Evolutionary conservation across 2,797 vertebrate species (phyloP).

Genomic region (Vultur gryphus): DNA sequence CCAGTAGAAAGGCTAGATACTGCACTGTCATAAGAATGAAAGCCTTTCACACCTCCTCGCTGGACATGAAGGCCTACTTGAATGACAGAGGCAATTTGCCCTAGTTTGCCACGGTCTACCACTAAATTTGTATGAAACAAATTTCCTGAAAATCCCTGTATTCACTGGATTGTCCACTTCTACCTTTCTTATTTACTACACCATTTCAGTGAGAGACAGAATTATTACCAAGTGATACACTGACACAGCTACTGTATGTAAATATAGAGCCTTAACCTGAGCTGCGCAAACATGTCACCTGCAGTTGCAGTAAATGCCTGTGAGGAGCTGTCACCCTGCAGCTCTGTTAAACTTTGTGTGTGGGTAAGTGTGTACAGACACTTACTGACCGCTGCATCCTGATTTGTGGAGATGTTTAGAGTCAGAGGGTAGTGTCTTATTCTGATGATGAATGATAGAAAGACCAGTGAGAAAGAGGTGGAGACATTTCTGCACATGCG

Average conservation of each 20-base stretch:
- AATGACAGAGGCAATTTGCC: not conserved
- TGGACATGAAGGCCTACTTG: not conserved
- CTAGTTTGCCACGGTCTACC: not conserved
- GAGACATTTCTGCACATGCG: not conserved
- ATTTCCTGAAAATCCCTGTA: not conserved
- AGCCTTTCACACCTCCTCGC: not conserved
- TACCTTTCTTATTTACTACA: not conserved
- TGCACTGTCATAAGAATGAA: not conserved
- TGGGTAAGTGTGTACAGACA: not conserved
- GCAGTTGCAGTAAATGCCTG: not conserved
- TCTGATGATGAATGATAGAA: not conserved
- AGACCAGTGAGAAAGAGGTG: not conserved
- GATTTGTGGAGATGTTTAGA: not conserved
- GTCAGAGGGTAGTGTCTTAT: not conserved
- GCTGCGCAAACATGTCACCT: not conserved
- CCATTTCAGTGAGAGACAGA: not conserved
- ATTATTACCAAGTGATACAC: not conserved
- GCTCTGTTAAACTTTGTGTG: not conserved
- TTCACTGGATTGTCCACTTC: not conserved
- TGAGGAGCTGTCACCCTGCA: not conserved
- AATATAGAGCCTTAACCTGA: not conserved
- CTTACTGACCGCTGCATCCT: not conserved
- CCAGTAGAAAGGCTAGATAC: not conserved
- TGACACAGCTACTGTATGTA: not conserved
- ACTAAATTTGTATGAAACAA: not conserved